Evolutionary conservation across 1,140 invertebrate genomes (phyloP).

Genomic region (Diploscapter pachys): DNA sequence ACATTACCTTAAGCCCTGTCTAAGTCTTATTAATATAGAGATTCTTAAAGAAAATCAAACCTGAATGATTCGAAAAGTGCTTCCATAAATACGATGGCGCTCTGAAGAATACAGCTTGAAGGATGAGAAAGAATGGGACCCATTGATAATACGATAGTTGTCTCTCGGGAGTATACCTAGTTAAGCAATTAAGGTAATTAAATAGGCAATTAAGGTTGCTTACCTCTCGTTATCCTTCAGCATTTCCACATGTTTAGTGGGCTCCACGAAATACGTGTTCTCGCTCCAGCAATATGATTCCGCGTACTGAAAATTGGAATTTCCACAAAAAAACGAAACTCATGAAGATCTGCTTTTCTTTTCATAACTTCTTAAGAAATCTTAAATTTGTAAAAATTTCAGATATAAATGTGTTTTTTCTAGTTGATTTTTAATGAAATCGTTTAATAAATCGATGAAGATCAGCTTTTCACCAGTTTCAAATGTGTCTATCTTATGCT

Average conservation of each 20-base stretch:
- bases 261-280: constrained; percentile 54
- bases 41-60: constrained; percentile 28
- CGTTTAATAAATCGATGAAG: background rate
- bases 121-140: constrained; percentile 61
- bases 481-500: background rate
- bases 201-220: background rate
- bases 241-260: constrained; percentile 48
- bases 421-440: background rate
- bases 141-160: constrained; percentile 61
- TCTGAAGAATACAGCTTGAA: constrained; percentile 61
- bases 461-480: background rate
- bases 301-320: constrained; percentile 49
- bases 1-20: too few species aligned
- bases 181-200: constrained; percentile 1
- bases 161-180: constrained; percentile 45
- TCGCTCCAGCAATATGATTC: constrained; percentile 58
- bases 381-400: constrained; percentile 4
- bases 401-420: background rate
- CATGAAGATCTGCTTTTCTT: background rate
- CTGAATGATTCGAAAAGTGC: constrained; percentile 53
- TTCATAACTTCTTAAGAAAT: background rate
- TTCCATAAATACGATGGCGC: constrained; percentile 60
- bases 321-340: constrained; percentile 2
- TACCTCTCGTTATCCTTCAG: constrained; percentile 41
- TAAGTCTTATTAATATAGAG: background rate